Conservation (phyloP, 2,113 vertebrate genomes). For the Ammodytes marinus region DNA sequence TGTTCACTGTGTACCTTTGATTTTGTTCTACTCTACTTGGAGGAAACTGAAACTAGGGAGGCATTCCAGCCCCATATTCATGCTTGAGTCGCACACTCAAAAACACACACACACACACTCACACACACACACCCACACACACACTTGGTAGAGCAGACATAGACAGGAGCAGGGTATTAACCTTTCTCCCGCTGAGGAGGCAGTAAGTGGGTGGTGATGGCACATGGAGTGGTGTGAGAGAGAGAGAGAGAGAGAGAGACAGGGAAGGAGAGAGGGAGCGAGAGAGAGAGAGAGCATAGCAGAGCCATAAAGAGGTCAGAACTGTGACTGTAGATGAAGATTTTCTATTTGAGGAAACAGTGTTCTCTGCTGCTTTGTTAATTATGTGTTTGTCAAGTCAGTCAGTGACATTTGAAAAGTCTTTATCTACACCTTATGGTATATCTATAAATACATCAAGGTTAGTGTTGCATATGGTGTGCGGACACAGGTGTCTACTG, state of each 20-base stretch:
- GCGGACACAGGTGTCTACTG: neutral
- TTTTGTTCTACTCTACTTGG: conserved; percentile 18
- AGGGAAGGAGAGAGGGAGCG: conserved; percentile 59
- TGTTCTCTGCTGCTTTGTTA: conserved; percentile 52
- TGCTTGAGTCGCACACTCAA: neutral
- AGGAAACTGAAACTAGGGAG: conserved; percentile 43
- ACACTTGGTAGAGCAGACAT: conserved; percentile 47
- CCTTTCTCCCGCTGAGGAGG: conserved; percentile 83
- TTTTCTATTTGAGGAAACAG: conserved; percentile 68
- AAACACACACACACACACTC: conserved; percentile 1
- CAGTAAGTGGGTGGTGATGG: conserved; percentile 78
- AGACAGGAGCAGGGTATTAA: conserved; percentile 80
- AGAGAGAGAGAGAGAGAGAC: conserved; percentile 46
- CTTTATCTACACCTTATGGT: conserved; percentile 24
- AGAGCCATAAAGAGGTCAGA: conserved; percentile 64
- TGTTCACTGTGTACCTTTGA: neutral
- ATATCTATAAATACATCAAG: conserved; percentile 5
- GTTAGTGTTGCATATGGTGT: neutral
- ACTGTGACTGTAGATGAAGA: conserved; percentile 52
- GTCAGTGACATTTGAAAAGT: conserved; percentile 47
- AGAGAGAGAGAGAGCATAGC: conserved; percentile 48
- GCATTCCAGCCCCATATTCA: conserved; percentile 6
- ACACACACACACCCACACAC: conserved; percentile 48
- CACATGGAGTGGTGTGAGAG: conserved; percentile 66
- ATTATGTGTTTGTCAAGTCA: conserved; percentile 53